Evolutionary conservation across 2,888 invertebrate genomes (phyloP).

Genomic region (Synergus japonicus): DNA sequence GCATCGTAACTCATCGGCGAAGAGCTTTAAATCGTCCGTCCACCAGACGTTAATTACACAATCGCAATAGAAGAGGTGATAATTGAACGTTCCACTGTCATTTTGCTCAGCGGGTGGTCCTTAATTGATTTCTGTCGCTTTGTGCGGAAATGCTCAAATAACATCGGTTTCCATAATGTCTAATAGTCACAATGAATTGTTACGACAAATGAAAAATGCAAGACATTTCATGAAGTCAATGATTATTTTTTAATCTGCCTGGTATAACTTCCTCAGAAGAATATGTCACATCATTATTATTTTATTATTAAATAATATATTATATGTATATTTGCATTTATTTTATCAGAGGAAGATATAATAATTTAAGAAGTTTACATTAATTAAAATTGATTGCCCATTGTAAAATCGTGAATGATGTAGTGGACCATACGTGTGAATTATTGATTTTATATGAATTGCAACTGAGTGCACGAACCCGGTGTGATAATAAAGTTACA

Average conservation of each 20-base stretch:
- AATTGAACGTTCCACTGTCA: conserved; percentile 39
- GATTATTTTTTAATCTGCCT: no score
- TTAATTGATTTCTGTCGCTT: conserved; percentile 8
- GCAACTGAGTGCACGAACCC: background rate
- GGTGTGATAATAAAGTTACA: conserved; percentile 17
- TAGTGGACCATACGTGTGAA: background rate
- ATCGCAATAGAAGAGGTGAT: conserved; percentile 13
- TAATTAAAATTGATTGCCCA: no score
- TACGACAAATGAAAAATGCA: no score
- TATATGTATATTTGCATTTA: no score
- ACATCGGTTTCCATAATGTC: background rate
- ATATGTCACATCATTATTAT: no score
- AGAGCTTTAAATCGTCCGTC: background rate
- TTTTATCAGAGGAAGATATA: no score
- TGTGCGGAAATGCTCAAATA: background rate
- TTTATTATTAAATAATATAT: no score
- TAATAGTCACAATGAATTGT: no score
- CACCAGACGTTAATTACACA: conserved; percentile 3
- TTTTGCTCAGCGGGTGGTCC: background rate
- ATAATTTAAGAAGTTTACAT: no score
- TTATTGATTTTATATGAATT: background rate
- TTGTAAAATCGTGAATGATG: background rate
- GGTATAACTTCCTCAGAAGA: no score
- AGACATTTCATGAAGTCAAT: no score
- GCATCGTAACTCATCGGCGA: background rate